phyloP scores from a whole-genome alignment of 1,140 invertebrate genomes.

The Drosophila nannoptera region DNA sequence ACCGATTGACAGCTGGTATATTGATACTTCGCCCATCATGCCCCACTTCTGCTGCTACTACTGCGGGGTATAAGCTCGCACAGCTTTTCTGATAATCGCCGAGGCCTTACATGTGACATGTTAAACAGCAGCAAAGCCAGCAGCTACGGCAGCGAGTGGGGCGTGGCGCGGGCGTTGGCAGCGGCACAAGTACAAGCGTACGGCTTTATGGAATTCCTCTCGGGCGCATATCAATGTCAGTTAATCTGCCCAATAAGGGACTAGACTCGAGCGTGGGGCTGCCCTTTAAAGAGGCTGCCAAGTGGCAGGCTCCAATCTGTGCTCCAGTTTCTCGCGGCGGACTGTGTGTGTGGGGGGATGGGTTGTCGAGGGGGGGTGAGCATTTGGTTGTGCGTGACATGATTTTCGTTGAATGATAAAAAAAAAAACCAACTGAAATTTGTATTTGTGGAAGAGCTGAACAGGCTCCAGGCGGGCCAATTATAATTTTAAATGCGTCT shows the following conservation, averaged over 20 bases:
- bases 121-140: conserved; percentile 32
- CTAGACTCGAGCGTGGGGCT: conserved; percentile 14
- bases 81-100: conserved; percentile 40
- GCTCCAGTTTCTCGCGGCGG: conserved; percentile 30
- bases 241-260: conserved; percentile 51
- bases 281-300: conserved; percentile 19
- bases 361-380: background rate
- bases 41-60: background rate
- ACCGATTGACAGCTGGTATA: background rate
- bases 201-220: conserved; percentile 45
- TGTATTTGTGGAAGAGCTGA: conserved; percentile 24
- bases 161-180: background rate
- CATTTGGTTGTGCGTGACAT: conserved; percentile 47
- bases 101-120: conserved; percentile 47
- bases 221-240: conserved; percentile 51
- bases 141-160: conserved; percentile 2
- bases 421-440: background rate
- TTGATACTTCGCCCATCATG: background rate
- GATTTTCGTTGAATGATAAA: conserved; percentile 60
- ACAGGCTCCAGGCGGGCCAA: conserved; percentile 48
- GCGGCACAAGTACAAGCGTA: conserved; percentile 33
- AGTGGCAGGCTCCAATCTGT: conserved; percentile 25
- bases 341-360: background rate
- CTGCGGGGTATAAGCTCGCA: conserved; percentile 25
- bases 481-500: conserved; percentile 70